phyloP scores from a whole-genome alignment of 2,113 vertebrate species.

The Crotalus helleri region DNA sequence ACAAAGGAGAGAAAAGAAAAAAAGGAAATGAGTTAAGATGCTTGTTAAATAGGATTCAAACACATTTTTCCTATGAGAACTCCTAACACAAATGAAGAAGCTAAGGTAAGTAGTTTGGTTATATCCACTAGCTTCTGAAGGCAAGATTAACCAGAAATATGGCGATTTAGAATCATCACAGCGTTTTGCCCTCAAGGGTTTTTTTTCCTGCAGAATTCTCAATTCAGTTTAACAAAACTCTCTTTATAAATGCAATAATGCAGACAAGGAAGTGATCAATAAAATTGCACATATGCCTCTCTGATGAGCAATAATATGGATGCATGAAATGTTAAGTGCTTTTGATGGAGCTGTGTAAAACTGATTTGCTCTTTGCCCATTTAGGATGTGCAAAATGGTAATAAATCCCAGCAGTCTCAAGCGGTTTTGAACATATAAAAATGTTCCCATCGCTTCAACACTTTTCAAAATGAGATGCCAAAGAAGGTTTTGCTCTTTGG shows the following conservation, averaged over 20 bases:
- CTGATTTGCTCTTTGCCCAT: slow-evolving; percentile 40
- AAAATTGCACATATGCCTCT: slow-evolving; percentile 19
- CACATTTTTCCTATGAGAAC: not conserved
- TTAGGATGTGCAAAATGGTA: slow-evolving; percentile 29
- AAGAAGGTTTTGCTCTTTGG: slow-evolving; percentile 4
- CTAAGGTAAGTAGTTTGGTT: not conserved
- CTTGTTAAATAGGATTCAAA: not conserved
- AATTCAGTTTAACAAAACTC: not conserved
- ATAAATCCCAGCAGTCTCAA: slow-evolving; percentile 29
- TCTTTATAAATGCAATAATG: not conserved
- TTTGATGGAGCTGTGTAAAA: slow-evolving; percentile 46
- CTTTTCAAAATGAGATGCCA: slow-evolving; percentile 23
- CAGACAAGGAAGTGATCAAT: slow-evolving; percentile 16
- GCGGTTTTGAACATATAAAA: slow-evolving; percentile 15
- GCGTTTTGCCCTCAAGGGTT: not conserved
- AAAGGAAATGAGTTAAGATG: not conserved
- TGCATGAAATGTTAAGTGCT: slow-evolving; percentile 50
- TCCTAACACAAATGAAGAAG: not conserved
- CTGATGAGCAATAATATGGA: slow-evolving; percentile 37
- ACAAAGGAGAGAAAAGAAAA: not conserved
- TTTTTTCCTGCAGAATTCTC: not conserved
- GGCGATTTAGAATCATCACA: not conserved
- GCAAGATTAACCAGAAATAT: not conserved
- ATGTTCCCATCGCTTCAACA: slow-evolving; percentile 11
- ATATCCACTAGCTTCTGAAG: not conserved